These are phyloP conservation scores for Stenolophus ochropezus DNA, from an alignment of 2,888 invertebrate genomes.

Conservation along the genomic window DNA sequence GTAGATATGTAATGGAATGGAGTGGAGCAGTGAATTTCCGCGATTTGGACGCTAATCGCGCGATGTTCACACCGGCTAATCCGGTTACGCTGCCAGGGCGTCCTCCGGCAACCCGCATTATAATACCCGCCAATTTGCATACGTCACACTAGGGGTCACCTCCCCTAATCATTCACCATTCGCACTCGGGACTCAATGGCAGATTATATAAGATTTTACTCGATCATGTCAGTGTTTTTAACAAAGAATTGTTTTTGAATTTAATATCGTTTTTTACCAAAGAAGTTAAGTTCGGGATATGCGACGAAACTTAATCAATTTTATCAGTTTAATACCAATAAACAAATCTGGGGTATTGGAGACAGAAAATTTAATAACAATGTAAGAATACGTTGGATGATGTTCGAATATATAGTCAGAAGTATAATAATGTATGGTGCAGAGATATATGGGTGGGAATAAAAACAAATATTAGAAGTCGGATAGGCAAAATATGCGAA, in stretches of 20 bases:
- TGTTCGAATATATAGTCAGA: not conserved
- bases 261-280: too few species aligned
- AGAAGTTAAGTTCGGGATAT: too few species aligned
- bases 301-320: too few species aligned
- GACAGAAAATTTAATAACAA: not conserved
- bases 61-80: slow-evolving; percentile 55
- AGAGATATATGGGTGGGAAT: not conserved
- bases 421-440: not conserved
- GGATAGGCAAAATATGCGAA: not conserved
- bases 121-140: not conserved
- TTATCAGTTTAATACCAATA: too few species aligned
- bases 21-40: slow-evolving; percentile 54
- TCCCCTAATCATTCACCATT: not conserved
- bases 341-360: not conserved
- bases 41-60: slow-evolving; percentile 57
- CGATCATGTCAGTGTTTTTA: too few species aligned
- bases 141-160: not conserved
- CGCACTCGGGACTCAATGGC: not conserved
- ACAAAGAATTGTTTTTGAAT: too few species aligned
- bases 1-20: slow-evolving; percentile 55
- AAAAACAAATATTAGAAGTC: not conserved
- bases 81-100: slow-evolving; percentile 28
- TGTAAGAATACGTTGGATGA: not conserved
- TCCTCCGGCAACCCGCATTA: not conserved
- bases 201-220: not conserved